A percentile compares a stretch with the other conserved stretches of the same genome.
phyloP scores from a whole-genome alignment of 2,797 vertebrate genomes.

The Sciurus carolinensis region DNA sequence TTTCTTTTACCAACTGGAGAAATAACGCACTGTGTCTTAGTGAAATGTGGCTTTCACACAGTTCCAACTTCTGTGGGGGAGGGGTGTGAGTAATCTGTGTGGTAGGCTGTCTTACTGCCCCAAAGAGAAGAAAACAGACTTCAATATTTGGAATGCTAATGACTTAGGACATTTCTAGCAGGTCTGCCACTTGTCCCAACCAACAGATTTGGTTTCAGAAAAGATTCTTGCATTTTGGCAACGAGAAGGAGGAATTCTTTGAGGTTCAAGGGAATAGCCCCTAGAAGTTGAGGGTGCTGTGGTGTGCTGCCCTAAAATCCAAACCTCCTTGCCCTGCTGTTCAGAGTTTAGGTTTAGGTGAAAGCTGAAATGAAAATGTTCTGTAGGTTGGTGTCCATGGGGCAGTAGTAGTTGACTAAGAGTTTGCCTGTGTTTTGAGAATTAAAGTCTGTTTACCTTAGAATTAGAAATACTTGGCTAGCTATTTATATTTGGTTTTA shows the following conservation, averaged over 20 bases:
- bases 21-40: constrained; percentile 65
- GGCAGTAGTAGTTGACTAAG: constrained; percentile 66
- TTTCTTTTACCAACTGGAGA: constrained; percentile 75
- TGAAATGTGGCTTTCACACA: constrained; percentile 81
- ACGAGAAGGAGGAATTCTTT: not conserved
- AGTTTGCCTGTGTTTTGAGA: constrained; percentile 52
- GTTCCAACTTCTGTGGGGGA: constrained; percentile 30
- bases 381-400: constrained; percentile 75
- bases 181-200: not conserved
- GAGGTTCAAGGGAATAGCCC: not conserved
- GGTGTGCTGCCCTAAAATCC: not conserved
- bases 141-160: constrained; percentile 36
- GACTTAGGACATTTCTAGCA: not conserved
- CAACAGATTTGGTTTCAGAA: not conserved
- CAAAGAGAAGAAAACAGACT: constrained; percentile 20
- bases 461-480: constrained; percentile 53
- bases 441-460: constrained; percentile 62
- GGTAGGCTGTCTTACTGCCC: not conserved
- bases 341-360: constrained; percentile 74
- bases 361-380: constrained; percentile 81
- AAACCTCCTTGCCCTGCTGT: constrained; percentile 46
- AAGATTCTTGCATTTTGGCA: not conserved
- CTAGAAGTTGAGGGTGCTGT: constrained; percentile 35
- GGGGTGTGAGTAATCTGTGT: constrained; percentile 10
- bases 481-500: constrained; percentile 61